phyloP scores from a whole-genome alignment of 2,113 vertebrate species.

The Pteruthius melanotis region DNA sequence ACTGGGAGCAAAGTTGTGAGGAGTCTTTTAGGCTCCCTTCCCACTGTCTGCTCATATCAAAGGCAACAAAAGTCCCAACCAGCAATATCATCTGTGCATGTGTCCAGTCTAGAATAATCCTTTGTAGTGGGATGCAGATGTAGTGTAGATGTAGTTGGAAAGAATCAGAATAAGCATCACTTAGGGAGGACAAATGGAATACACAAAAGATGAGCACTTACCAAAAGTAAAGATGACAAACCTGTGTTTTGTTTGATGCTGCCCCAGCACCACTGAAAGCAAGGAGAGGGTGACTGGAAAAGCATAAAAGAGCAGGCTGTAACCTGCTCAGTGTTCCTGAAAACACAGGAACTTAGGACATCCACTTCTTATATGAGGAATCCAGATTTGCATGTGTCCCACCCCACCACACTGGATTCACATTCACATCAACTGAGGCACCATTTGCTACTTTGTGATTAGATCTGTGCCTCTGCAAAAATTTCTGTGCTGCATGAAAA shows the following conservation, averaged over 20 bases:
- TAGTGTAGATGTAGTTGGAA: not conserved
- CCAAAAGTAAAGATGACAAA: not conserved
- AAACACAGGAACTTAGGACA: not conserved
- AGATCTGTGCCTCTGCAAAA: not conserved
- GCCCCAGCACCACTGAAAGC: not conserved
- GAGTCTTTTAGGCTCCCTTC: not conserved
- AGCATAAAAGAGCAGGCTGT: not conserved
- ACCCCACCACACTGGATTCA: not conserved
- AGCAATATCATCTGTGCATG: not conserved
- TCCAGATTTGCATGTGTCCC: not conserved
- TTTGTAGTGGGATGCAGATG: not conserved
- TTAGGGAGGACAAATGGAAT: not conserved
- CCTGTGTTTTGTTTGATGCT: not conserved
- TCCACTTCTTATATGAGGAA: not conserved
- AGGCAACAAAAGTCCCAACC: not conserved
- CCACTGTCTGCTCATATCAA: not conserved
- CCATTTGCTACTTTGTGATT: not conserved
- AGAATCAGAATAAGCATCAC: not conserved
- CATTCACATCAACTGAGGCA: not conserved
- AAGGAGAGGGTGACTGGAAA: not conserved
- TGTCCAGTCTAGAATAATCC: not conserved
- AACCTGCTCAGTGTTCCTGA: fast-evolving
- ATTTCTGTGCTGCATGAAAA: not conserved
- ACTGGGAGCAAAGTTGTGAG: not conserved
- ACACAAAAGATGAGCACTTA: not conserved